Evolutionary conservation across 2,888 invertebrate species (phyloP).

Genomic region (Tholera decimalis): DNA sequence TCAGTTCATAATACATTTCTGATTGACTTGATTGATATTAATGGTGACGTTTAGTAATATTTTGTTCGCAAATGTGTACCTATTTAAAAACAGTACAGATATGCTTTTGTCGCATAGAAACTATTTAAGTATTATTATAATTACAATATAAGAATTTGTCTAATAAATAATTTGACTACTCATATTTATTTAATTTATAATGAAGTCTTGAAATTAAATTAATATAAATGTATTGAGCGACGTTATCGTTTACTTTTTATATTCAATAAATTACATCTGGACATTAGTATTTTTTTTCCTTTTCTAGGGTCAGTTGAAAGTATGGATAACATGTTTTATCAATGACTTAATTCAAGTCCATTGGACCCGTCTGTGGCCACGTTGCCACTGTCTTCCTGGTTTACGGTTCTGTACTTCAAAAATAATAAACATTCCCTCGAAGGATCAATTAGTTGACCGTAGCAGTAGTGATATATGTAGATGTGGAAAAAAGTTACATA

Average conservation of each 20-base stretch:
- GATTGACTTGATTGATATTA: slow-evolving; percentile 23
- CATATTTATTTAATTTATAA: slow-evolving; percentile 13
- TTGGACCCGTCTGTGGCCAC: too few relatives aligned
- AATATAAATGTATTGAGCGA: background rate
- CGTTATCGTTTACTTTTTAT: background rate
- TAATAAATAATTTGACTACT: slow-evolving; percentile 34
- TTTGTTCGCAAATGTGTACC: background rate
- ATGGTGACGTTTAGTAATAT: background rate
- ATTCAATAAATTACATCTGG: background rate
- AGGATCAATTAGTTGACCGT: too few relatives aligned
- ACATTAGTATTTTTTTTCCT: background rate
- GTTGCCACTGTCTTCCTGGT: background rate
- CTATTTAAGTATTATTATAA: slow-evolving; percentile 16
- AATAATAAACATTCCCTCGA: too few relatives aligned
- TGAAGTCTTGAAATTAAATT: background rate
- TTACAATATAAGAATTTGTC: slow-evolving; percentile 25
- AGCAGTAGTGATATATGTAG: too few relatives aligned
- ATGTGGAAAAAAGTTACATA: too few relatives aligned
- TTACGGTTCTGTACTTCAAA: background rate
- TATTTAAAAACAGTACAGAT: slow-evolving; percentile 1
- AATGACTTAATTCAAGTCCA: background rate
- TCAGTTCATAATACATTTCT: background rate
- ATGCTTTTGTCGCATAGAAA: slow-evolving; percentile 16
- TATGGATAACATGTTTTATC: background rate
- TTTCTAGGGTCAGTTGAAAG: background rate